phyloP scores from a whole-genome alignment of 2,113 vertebrate genomes.

The Brienomyrus brachyistius region DNA sequence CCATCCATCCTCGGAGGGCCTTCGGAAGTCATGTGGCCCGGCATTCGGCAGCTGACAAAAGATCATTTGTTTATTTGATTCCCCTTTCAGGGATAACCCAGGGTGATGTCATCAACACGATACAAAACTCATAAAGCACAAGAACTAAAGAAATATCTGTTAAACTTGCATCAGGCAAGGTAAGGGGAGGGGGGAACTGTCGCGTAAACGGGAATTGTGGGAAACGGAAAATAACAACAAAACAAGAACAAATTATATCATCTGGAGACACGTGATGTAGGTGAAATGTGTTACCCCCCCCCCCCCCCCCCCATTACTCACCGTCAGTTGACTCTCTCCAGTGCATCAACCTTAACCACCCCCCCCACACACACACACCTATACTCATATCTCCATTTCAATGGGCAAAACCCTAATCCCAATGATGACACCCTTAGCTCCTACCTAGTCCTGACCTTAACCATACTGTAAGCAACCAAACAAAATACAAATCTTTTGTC shows the following conservation, averaged over 20 bases:
- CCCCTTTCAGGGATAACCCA: background rate
- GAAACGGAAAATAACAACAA: background rate
- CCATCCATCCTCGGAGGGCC: background rate
- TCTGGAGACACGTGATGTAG: background rate
- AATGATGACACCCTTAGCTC: no score
- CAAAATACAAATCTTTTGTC: no score
- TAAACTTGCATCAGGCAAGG: background rate
- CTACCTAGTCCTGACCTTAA: no score
- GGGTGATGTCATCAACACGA: background rate
- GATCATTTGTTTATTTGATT: background rate
- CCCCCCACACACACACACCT: background rate
- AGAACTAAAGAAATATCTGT: background rate
- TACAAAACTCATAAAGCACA: background rate
- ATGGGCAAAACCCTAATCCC: no score
- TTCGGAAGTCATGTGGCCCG: background rate
- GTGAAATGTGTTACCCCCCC: background rate
- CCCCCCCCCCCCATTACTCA: no score
- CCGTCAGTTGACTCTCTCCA: no score
- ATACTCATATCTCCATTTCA: no score
- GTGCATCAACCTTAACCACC: no score
- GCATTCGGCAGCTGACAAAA: background rate
- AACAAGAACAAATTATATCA: background rate
- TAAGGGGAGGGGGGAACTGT: background rate
- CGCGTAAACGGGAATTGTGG: background rate
- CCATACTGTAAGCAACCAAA: no score